Evolutionary conservation across 2,113 vertebrate genomes (phyloP).

Genomic region (Channa argus): DNA sequence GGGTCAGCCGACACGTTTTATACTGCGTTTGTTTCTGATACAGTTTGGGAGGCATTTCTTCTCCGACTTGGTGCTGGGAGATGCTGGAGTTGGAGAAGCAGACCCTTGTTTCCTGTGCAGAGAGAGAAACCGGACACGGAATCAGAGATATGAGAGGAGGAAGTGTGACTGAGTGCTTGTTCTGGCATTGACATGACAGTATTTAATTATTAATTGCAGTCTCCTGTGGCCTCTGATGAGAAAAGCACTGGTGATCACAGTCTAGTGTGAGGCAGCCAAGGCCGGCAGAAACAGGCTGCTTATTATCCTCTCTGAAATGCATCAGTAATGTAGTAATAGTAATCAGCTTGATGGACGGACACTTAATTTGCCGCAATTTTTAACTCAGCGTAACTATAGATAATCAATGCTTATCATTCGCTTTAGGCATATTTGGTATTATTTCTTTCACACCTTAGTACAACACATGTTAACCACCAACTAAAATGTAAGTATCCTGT

Average conservation of each 20-base stretch:
- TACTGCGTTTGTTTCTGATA: conserved; percentile 72
- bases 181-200: conserved; percentile 24
- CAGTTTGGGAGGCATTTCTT: conserved; percentile 74
- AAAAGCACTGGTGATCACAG: conserved; percentile 33
- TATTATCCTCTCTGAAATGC: neutral
- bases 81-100: conserved; percentile 41
- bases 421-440: neutral
- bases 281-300: conserved; percentile 6
- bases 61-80: conserved; percentile 64
- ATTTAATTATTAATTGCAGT: conserved; percentile 59
- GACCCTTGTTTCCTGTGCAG: conserved; percentile 75
- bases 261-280: neutral
- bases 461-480: neutral
- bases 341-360: conserved; percentile 9
- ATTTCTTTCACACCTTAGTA: neutral
- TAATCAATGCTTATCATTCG: neutral
- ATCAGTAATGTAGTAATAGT: conserved; percentile 38
- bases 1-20: conserved; percentile 79
- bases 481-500: no score
- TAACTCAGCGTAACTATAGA: neutral
- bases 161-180: conserved; percentile 58
- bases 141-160: conserved; percentile 53
- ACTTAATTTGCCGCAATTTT: neutral
- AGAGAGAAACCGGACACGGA: conserved; percentile 50
- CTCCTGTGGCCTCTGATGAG: conserved; percentile 39